These are phyloP conservation scores for Bergia sp. DNA, from an alignment of 92 coral and sea anemone genomes.

Conservation along the genomic window DNA sequence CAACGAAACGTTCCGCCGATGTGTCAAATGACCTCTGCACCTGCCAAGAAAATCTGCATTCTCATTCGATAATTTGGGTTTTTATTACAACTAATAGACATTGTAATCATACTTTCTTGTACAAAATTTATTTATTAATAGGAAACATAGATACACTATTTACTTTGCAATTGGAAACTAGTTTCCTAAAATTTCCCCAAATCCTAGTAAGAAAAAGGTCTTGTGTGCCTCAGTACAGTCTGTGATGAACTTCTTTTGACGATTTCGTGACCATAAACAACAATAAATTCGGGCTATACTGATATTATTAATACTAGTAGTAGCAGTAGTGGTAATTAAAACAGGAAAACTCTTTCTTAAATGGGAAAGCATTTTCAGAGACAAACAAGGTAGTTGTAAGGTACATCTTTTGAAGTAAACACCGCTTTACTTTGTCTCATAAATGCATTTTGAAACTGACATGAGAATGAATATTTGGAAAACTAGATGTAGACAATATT, in stretches of 20 bases:
- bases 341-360: neutral
- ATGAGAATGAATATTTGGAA: no score
- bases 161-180: neutral
- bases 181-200: neutral
- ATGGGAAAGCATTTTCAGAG: neutral
- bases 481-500: neutral
- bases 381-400: neutral
- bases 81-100: neutral
- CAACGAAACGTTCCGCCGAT: neutral
- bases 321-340: neutral
- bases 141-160: neutral
- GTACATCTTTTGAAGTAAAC: neutral
- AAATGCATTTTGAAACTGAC: neutral
- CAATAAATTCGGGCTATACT: neutral
- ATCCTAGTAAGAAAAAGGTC: neutral
- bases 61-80: neutral
- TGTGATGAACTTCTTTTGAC: neutral
- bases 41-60: neutral
- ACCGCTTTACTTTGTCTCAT: neutral
- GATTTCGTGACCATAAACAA: neutral
- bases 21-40: neutral
- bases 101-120: neutral
- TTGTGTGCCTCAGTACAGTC: neutral
- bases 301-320: neutral
- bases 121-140: neutral